Conservation (phyloP, 2,888 invertebrate species). For the Aporophyla nigra region DNA sequence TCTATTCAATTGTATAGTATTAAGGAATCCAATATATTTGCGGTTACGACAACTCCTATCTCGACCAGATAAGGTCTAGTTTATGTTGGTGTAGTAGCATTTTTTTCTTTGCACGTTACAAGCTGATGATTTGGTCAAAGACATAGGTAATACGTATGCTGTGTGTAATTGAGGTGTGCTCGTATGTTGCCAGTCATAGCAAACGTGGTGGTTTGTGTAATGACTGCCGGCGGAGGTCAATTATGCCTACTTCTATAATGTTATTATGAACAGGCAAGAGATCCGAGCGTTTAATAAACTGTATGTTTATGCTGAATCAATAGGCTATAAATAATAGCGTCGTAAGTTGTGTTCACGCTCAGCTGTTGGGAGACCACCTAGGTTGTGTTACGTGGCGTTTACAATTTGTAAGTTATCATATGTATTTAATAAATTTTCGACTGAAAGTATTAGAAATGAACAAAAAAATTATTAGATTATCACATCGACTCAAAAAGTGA, state of each 20-base stretch:
- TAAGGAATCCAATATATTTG: conserved; percentile 36
- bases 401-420: background rate
- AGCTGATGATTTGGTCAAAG: conserved; percentile 64
- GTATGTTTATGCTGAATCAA: conserved; percentile 49
- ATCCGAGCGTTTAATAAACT: conserved; percentile 42
- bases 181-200: conserved; percentile 66
- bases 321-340: conserved; percentile 27
- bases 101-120: conserved; percentile 11
- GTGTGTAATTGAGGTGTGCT: conserved; percentile 44
- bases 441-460: background rate
- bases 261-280: conserved; percentile 37
- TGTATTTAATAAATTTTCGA: no score
- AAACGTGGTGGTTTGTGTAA: conserved; percentile 62
- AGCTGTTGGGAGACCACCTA: conserved; percentile 44
- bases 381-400: background rate
- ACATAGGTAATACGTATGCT: conserved; percentile 63
- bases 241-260: conserved; percentile 41
- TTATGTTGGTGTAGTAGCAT: conserved; percentile 2
- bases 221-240: conserved; percentile 42
- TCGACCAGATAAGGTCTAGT: conserved; percentile 28
- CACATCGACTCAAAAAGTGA: background rate
- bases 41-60: conserved; percentile 33
- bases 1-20: conserved; percentile 63
- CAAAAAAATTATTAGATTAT: background rate
- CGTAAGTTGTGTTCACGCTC: conserved; percentile 13